A percentile compares a stretch with the other conserved stretches of the same genome.
Evolutionary conservation across 2,888 invertebrate genomes (phyloP).

Genomic region (Pogonocherus hispidulus): DNA sequence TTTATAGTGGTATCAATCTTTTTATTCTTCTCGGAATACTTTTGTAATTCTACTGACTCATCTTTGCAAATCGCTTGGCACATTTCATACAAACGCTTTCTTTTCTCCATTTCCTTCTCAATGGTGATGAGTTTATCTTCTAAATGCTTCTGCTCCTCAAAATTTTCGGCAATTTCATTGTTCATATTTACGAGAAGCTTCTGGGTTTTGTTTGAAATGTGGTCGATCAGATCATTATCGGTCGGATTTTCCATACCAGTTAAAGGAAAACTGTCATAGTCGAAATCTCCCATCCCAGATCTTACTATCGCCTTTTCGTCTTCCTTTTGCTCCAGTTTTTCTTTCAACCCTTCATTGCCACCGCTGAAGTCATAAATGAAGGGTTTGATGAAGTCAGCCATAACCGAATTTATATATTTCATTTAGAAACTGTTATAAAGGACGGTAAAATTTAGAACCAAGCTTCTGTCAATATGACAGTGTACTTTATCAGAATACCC

Average conservation of each 20-base stretch:
- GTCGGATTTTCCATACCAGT: constrained; percentile 6
- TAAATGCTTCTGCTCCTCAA: constrained; percentile 37
- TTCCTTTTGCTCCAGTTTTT: constrained; percentile 8
- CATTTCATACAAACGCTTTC: constrained; percentile 39
- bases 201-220: constrained; percentile 42
- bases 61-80: constrained; percentile 42
- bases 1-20: constrained; percentile 41
- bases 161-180: constrained; percentile 44
- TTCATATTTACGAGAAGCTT: constrained; percentile 44
- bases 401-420: constrained; percentile 40
- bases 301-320: constrained; percentile 18
- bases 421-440: constrained; percentile 26
- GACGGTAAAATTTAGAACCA: constrained; percentile 34
- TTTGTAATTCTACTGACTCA: constrained; percentile 40
- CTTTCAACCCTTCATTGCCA: constrained; percentile 1
- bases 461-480: constrained; percentile 8
- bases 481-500: constrained; percentile 1
- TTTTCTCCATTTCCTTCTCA: constrained; percentile 37
- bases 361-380: constrained; percentile 15
- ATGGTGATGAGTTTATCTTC: constrained; percentile 25
- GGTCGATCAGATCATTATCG: constrained; percentile 42
- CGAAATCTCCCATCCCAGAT: constrained; percentile 49
- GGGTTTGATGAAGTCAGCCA: constrained; percentile 42
- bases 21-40: constrained; percentile 43
- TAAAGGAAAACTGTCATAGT: constrained; percentile 30